These are phyloP conservation scores for Anguilla pacifica DNA, from an alignment of 2,797 vertebrate genomes.

Conservation along the genomic window DNA sequence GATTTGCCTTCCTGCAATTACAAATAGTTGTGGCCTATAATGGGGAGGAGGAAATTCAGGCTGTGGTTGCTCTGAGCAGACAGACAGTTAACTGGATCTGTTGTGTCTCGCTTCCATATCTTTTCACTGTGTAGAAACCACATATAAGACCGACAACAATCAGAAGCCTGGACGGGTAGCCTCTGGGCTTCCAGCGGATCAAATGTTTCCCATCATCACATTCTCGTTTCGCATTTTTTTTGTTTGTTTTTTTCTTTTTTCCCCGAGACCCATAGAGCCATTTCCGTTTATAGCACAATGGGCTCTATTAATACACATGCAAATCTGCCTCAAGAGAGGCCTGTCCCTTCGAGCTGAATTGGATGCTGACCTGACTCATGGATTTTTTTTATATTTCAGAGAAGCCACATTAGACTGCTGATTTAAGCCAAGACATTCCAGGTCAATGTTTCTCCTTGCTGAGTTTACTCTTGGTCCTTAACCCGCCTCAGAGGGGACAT, in stretches of 20 bases:
- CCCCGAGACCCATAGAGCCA: slow-evolving; percentile 40
- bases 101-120: slow-evolving; percentile 56
- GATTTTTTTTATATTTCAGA: background rate
- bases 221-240: slow-evolving; percentile 41
- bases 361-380: background rate
- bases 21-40: slow-evolving; percentile 71
- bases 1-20: slow-evolving; percentile 75
- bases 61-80: slow-evolving; percentile 64
- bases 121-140: slow-evolving; percentile 35
- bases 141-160: slow-evolving; percentile 37
- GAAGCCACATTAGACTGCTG: slow-evolving; percentile 1
- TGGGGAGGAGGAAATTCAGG: slow-evolving; percentile 64
- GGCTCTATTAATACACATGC: slow-evolving; percentile 63
- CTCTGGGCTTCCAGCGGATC: slow-evolving; percentile 52
- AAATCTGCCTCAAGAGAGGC: background rate
- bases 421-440: slow-evolving; percentile 1
- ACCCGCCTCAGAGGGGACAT: background rate
- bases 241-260: slow-evolving; percentile 44
- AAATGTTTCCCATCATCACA: slow-evolving; percentile 67
- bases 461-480: slow-evolving; percentile 18
- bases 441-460: background rate
- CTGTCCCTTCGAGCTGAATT: background rate
- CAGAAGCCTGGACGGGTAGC: slow-evolving; percentile 47
- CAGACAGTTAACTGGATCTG: slow-evolving; percentile 53
- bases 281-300: slow-evolving; percentile 67